Evolutionary conservation across 1,140 invertebrate species (phyloP).

Genomic region (Drosophila kohkoa): DNA sequence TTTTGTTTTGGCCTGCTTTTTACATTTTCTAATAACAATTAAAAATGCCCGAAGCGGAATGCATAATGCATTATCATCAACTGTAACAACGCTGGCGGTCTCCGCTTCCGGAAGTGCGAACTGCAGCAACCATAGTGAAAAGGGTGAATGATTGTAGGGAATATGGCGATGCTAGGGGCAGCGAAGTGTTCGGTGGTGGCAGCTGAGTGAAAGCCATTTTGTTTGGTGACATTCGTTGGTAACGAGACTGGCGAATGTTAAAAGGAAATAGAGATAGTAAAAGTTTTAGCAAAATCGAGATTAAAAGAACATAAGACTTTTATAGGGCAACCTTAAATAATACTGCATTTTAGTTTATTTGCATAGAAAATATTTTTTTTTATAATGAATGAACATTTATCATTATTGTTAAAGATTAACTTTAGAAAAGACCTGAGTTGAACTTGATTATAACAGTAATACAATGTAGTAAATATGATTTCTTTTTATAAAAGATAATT

Average conservation of each 20-base stretch:
- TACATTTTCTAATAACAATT: constrained; percentile 67
- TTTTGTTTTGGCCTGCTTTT: constrained; percentile 9
- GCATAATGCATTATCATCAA: constrained; percentile 78
- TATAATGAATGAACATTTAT: no score
- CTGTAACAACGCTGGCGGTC: constrained; percentile 54
- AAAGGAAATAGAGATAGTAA: neutral
- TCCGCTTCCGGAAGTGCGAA: constrained; percentile 63
- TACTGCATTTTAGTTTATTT: no score
- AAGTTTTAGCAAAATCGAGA: neutral
- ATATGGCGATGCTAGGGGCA: constrained; percentile 50
- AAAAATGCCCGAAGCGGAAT: constrained; percentile 58
- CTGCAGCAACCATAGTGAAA: constrained; percentile 39
- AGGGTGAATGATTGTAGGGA: constrained; percentile 1
- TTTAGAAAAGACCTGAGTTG: no score
- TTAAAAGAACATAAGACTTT: neutral
- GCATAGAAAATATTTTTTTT: no score
- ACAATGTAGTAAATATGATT: no score
- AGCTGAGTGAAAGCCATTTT: constrained; percentile 42
- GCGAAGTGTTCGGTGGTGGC: constrained; percentile 54
- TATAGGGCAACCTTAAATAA: neutral
- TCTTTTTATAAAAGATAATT: no score
- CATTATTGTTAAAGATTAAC: no score
- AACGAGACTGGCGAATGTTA: neutral
- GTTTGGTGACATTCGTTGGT: constrained; percentile 27
- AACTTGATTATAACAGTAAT: no score